Base-by-base conservation (phyloP, 2,888 invertebrate species). In the Tetranychus truncatus region DNA sequence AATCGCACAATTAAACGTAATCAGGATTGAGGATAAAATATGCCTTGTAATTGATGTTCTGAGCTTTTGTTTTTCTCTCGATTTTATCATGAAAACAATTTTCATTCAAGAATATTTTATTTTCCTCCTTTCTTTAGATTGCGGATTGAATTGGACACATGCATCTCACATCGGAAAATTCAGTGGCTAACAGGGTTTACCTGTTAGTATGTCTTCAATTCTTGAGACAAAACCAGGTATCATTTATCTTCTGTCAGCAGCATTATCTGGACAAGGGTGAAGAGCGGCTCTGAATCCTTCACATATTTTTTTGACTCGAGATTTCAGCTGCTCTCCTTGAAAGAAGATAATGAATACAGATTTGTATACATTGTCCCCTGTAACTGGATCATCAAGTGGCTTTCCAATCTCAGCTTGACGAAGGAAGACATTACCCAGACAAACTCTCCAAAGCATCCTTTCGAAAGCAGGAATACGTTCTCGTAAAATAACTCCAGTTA, bases 221-320 rank as follows among this genome's bases (percentile, higher is more conserved):
- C 97, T 88, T 9, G 96, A 96, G 92, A 95, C 95, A 2, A 99
- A 96, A 0, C 95, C 95, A 88, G 94, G 92, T 74, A 92, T 91
- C 96, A 99, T 97, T 85, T 99, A 97, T 76, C 95, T 86, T 45
- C 97, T 87, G 84, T 99, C 97, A 18, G 92, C 90, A 6, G 95
- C 94, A 3, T 95, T 94, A 83, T 97, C 97, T 0, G 97, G 97
- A 82, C 97, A 99, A 0, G 97, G 97, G 85, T 99, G 99, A 69
- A 99, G 86, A 0, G 96, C 96, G 1, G 97, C 97, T 76, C 95
- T 89, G 85, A 97, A 99, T 84, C 97, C 97, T 84, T 96, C 97
- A 85, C 97, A 99, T 79, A 99, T 96, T 85, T 99, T 99, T 85
- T 94, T 95, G 0, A 97, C 95, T 80, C 95, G 89, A 1, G 91